Conservation (phyloP, 53 echinoderm and acorn worm species). For the Echinometra lucunter region DNA sequence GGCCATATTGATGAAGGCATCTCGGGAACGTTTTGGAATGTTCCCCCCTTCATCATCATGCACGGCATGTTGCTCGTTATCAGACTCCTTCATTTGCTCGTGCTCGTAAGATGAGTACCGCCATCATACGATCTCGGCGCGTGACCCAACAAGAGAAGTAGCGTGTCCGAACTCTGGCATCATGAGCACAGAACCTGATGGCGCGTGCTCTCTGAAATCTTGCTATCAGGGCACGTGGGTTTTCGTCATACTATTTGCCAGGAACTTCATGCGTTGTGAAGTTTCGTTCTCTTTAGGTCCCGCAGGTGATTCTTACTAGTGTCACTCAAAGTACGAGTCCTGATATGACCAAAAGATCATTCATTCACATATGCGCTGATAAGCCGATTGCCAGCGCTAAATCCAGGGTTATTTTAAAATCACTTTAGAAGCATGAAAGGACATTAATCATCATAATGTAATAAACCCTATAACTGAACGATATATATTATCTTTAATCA, state of each 20-base stretch:
- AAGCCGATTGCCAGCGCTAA: too few relatives aligned
- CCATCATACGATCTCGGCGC: neutral
- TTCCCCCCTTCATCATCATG: constrained; percentile 12
- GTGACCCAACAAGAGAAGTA: neutral
- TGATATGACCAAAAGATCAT: neutral
- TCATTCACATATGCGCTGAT: too few relatives aligned
- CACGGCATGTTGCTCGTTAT: neutral
- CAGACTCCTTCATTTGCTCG: neutral
- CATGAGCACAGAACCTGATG: neutral
- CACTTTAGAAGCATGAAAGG: too few relatives aligned
- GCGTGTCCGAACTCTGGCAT: neutral
- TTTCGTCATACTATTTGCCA: neutral
- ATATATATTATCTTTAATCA: too few relatives aligned
- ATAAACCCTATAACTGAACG: too few relatives aligned
- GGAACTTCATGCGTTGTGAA: constrained; percentile 13
- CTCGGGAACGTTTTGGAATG: neutral
- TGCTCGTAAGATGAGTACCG: constrained; percentile 36
- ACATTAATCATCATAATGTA: too few relatives aligned
- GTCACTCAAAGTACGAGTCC: neutral
- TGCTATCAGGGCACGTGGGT: neutral
- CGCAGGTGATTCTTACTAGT: neutral
- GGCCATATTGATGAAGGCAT: constrained; percentile 7
- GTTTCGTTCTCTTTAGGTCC: neutral
- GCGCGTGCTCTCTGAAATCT: neutral
- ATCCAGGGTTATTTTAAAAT: too few relatives aligned